Evolutionary conservation across 1,140 invertebrate species (phyloP).

Genomic region (Gonioctena quinquepunctata): DNA sequence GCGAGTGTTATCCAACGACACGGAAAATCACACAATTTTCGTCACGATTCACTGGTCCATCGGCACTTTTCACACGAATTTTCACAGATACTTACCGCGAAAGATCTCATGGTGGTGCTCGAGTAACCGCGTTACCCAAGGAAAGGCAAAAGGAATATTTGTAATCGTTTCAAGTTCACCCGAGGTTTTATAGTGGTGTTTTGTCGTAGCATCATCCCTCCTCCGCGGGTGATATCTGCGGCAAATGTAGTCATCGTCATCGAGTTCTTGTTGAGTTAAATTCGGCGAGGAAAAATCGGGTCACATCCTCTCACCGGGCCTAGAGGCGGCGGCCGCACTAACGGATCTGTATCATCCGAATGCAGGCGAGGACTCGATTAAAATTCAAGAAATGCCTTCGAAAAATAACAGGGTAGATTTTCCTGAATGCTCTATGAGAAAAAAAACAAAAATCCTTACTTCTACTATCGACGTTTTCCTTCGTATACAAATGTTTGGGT

Average conservation of each 20-base stretch:
- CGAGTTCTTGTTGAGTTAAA: conserved; percentile 19
- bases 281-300: conserved; percentile 46
- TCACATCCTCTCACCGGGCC: conserved; percentile 45
- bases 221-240: no score
- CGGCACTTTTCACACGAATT: neutral
- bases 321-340: neutral
- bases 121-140: conserved; percentile 44
- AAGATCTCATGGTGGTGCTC: conserved; percentile 36
- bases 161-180: conserved; percentile 22
- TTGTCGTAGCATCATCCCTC: no score
- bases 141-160: conserved; percentile 27
- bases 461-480: no score
- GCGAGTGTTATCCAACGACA: no score
- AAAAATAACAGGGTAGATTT: no score
- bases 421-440: no score
- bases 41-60: neutral
- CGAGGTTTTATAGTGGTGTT: conserved; percentile 35
- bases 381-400: no score
- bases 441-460: no score
- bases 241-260: conserved; percentile 15
- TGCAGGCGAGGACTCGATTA: neutral
- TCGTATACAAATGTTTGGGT: no score
- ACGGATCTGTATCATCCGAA: conserved; percentile 17
- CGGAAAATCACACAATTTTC: neutral
- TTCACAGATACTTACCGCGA: conserved; percentile 42